These are phyloP conservation scores for Tethya wilhelma DNA, from an alignment of 37 sponge, comb jelly and placozoan species.

Conservation along the genomic window DNA sequence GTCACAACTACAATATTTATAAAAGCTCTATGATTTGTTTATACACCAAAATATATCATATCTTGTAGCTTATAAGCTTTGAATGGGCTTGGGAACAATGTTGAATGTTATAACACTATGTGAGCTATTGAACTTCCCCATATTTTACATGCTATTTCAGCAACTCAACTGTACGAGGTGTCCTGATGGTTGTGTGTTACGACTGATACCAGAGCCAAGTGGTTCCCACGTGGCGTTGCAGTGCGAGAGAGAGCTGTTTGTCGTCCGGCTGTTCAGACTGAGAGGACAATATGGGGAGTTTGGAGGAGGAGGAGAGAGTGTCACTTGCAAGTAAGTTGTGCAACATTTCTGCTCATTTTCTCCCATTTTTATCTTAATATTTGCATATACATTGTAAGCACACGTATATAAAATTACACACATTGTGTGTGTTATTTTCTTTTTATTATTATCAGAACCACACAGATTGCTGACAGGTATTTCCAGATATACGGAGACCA, in stretches of 20 bases:
- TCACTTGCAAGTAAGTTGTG: conserved; percentile 24
- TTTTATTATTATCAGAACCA: not conserved
- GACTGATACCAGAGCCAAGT: conserved; percentile 29
- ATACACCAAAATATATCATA: too few relatives aligned
- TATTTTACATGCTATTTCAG: conserved; percentile 6
- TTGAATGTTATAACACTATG: too few relatives aligned
- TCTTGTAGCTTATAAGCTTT: too few relatives aligned
- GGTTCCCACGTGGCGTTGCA: conserved; percentile 37
- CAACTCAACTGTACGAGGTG: conserved; percentile 10
- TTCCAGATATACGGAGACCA: conserved; percentile 30
- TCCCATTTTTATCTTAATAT: not conserved
- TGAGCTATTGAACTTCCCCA: too few relatives aligned
- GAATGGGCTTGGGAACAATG: too few relatives aligned
- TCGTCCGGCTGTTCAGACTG: conserved; percentile 24
- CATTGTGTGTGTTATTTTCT: not conserved
- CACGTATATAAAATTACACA: not conserved
- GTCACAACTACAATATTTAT: too few relatives aligned
- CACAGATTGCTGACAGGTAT: conserved; percentile 9
- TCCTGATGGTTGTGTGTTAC: not conserved
- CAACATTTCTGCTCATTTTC: not conserved
- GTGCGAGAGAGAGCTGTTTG: conserved; percentile 19
- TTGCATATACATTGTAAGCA: not conserved
- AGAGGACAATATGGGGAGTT: conserved; percentile 62
- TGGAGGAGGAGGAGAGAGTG: conserved; percentile 32
- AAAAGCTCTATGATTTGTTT: too few relatives aligned